These are phyloP conservation scores for Diprion similis DNA, from an alignment of 1,140 invertebrate species.

Conservation along the genomic window DNA sequence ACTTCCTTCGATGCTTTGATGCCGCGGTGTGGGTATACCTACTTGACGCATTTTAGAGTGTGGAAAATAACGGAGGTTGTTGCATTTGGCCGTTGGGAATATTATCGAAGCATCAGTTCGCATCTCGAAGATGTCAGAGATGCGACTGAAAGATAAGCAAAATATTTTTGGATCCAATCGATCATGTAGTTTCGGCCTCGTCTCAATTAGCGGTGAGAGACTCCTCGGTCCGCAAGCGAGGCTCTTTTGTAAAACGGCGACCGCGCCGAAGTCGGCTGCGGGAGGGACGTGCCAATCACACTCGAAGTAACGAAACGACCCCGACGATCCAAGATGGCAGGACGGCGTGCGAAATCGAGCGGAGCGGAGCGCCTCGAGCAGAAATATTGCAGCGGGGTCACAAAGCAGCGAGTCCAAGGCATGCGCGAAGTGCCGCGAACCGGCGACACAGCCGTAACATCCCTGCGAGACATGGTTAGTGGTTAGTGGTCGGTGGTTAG, in stretches of 20 bases:
- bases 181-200: background rate
- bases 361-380: background rate
- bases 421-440: background rate
- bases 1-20: too few relatives aligned
- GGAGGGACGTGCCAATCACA: background rate
- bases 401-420: background rate
- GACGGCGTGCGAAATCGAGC: slow-evolving; percentile 6
- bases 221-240: background rate
- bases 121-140: background rate
- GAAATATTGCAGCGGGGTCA: background rate
- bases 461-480: slow-evolving; percentile 2
- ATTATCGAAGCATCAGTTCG: background rate
- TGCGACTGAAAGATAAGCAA: background rate
- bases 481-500: background rate
- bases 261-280: background rate
- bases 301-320: background rate
- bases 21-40: too few relatives aligned
- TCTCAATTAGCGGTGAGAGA: background rate
- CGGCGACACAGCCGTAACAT: slow-evolving; percentile 2
- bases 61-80: too few relatives aligned
- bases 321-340: background rate
- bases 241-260: background rate
- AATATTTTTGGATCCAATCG: slow-evolving; percentile 6
- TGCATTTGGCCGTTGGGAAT: too few relatives aligned
- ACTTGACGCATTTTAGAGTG: too few relatives aligned